Evolutionary conservation across 37 sponge, comb jelly and placozoan species (phyloP), one percentile per base, ranked within the genome.

Genomic region (Aplysina aerophoba): DNA sequence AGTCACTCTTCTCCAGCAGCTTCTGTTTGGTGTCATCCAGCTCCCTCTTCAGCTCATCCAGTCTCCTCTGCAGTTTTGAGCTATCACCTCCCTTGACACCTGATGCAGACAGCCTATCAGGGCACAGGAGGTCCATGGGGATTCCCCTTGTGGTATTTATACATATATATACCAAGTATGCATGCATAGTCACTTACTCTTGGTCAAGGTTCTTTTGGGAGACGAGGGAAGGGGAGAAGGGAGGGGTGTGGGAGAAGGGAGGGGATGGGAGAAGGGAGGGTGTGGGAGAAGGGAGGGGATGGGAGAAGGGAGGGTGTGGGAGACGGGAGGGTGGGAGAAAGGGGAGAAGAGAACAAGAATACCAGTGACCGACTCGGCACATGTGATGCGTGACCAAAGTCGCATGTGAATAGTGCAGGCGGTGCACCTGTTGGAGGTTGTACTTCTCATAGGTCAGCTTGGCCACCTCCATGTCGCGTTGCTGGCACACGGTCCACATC

Each of bases 391-490:
- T 44, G 50, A 44, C 3, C 50, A 44, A 3, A 11, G 50, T 44
- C 3, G 6, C 3, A 44, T 44, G 50, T 44, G 50, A 8, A 44
- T 3, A 11, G 50, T 44, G 50, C 50, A 44, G 50, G 50, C 6
- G 50, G 6, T 44, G n/a, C n/a, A 69, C 71, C 34, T 69, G 35
- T 6, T 69, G 71, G 19, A 69, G 71, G 1, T 0, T 69, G 71
- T 69, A 16, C 71, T 69, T 69, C 34, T 69, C 71, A 6, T 69
- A 69, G 31, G 19, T 16, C 71, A 69, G 71, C 34, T 69, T 69
- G 34, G 34, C 33, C 27, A 69, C 71, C 28, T 69, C 71, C 33
- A 6, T 69, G 34, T 27, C 30, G 6, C 13, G 71, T 27, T 16
- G 17, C 34, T 69, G 12, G 6, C 30, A 30, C 31, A 30, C 33